Evolutionary conservation across 2,888 invertebrate genomes (phyloP).

Genomic region (Polia nebulosa): DNA sequence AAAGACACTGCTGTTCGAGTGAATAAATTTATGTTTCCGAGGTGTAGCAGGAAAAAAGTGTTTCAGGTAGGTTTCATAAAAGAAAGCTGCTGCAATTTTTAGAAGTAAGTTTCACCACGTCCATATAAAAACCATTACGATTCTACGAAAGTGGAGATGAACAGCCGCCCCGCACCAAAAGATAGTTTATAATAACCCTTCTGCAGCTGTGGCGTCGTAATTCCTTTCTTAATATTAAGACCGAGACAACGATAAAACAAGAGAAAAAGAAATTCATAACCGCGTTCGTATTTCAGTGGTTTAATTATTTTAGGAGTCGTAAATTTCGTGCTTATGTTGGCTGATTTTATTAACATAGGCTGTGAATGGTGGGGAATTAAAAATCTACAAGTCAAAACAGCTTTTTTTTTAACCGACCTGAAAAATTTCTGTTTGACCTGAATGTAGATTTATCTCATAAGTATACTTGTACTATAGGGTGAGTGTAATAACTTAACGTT

Average conservation of each 20-base stretch:
- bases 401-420: constrained; percentile 1
- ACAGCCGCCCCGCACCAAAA: constrained; percentile 46
- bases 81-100: constrained; percentile 15
- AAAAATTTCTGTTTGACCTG: neutral
- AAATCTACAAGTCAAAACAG: constrained; percentile 37
- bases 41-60: neutral
- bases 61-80: no score
- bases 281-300: constrained; percentile 55
- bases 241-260: constrained; percentile 59
- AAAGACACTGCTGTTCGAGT: no score
- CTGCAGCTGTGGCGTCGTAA: constrained; percentile 60
- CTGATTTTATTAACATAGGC: constrained; percentile 56
- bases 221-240: constrained; percentile 59
- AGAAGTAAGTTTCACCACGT: constrained; percentile 26
- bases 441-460: neutral
- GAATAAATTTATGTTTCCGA: no score
- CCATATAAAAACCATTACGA: constrained; percentile 46
- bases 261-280: constrained; percentile 60
- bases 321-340: constrained; percentile 55
- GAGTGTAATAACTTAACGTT: neutral
- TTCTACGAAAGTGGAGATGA: constrained; percentile 47
- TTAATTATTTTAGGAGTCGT: constrained; percentile 60
- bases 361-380: constrained; percentile 33
- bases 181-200: constrained; percentile 64
- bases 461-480: neutral